A percentile compares a stretch with the other conserved stretches of the same genome.
Evolutionary conservation across 2,888 invertebrate species (phyloP).

Genomic region (Yponomeuta malinellus): DNA sequence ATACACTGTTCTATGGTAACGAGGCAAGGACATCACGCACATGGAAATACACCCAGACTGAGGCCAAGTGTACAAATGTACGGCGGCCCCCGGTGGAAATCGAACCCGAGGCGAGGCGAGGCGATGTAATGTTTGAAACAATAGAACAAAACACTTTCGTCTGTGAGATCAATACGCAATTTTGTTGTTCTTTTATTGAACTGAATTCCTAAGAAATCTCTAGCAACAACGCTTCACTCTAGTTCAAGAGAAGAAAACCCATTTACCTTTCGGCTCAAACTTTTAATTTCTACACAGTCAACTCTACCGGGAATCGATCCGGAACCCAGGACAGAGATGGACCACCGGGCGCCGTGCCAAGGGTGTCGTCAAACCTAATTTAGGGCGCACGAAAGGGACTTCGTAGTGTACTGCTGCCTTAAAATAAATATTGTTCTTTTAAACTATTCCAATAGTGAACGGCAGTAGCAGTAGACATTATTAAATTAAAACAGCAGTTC

Average conservation of each 20-base stretch:
- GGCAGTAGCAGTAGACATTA: too few species aligned
- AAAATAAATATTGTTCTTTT: background rate
- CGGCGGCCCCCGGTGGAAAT: too few species aligned
- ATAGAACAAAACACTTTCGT: background rate
- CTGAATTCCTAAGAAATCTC: background rate
- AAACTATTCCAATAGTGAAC: too few species aligned
- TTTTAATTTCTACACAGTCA: background rate
- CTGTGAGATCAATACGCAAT: background rate
- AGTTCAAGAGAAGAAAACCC: background rate
- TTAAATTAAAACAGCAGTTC: too few species aligned
- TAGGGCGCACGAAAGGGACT: background rate
- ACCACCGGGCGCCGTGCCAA: constrained; percentile 7
- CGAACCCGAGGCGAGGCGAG: too few species aligned
- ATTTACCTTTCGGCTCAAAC: background rate
- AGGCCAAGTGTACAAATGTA: too few species aligned
- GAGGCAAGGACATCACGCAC: too few species aligned
- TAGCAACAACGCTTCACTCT: background rate
- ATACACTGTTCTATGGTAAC: too few species aligned
- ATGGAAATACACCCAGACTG: too few species aligned
- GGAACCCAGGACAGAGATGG: background rate
- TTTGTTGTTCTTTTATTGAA: background rate
- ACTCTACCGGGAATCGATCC: background rate
- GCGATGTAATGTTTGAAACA: background rate
- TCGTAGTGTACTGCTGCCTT: background rate
- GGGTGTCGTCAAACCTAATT: background rate